These are phyloP conservation scores for Cirrhinus mrigala DNA, from an alignment of 2,797 vertebrate genomes.

Conservation along the genomic window DNA sequence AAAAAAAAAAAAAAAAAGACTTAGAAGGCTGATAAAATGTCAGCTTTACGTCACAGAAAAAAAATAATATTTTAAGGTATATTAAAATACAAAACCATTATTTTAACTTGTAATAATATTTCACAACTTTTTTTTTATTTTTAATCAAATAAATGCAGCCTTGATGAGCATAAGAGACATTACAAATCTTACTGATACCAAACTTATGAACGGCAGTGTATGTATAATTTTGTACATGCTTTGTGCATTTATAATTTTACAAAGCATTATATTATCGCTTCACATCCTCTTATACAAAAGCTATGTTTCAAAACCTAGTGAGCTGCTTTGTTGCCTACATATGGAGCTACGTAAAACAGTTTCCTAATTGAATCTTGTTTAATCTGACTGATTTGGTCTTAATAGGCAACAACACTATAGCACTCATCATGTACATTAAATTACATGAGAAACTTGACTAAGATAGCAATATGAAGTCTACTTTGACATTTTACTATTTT, in stretches of 20 bases:
- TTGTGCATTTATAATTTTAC: too few relatives aligned
- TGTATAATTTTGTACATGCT: too few relatives aligned
- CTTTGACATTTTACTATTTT: too few relatives aligned
- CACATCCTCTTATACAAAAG: not conserved
- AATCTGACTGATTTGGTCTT: too few relatives aligned
- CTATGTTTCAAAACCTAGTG: not conserved
- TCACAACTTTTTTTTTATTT: not conserved
- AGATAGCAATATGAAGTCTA: too few relatives aligned
- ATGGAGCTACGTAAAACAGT: not conserved
- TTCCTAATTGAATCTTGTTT: not conserved
- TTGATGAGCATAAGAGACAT: not conserved
- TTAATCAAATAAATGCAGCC: not conserved
- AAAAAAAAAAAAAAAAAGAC: too few relatives aligned
- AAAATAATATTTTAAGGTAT: not conserved
- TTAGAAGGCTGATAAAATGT: too few relatives aligned
- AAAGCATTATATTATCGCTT: not conserved
- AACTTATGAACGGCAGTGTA: not conserved
- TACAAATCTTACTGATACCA: not conserved
- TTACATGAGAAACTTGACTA: too few relatives aligned
- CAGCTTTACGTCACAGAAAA: not conserved
- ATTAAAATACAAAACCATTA: not conserved
- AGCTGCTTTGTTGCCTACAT: not conserved
- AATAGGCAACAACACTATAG: too few relatives aligned
- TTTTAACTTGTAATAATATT: not conserved
- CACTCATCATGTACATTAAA: too few relatives aligned